Evolutionary conservation across 1,140 invertebrate species (phyloP), one percentile per base, ranked within the genome.

Genomic region (Drosophila rufa): DNA sequence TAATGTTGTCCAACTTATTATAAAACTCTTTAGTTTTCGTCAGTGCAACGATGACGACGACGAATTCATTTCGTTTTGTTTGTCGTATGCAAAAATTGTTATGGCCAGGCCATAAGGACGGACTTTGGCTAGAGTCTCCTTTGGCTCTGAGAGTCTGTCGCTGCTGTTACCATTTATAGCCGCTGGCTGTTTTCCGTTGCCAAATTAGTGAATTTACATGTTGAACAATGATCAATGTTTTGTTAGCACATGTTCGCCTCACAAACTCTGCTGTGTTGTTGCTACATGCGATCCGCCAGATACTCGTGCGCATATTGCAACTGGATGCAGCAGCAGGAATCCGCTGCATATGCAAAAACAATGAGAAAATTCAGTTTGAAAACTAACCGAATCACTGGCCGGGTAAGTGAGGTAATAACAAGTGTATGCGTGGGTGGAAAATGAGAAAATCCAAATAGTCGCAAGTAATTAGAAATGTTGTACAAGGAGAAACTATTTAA

Each of bases 181-280:
- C 78, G 74, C 67, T 79, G 48, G 70, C 78, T 62, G 70, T 80
- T 82, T 86, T 83, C 67, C 84, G 82, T 78, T 90, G 81, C 85
- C 85, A 90, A 90, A 90, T 90, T 90, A 90, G 85, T 85, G 85
- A 90, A 90, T 90, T 90, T 90, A 90, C 85, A 90, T 90, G 85
- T 90, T 90, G 85, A 90, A 90, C 85, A 90, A 90, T 90, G 85
- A 90, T 90, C 85, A 90, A 90, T 90, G 85, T 90, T 90, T 90
- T 90, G 81, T 90, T 90, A 85, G 87, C 85, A 90, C 82, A 90
- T 90, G 85, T 90, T 90, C 73, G 83, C 84, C 76, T 84, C 76
- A 78, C 73, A 74, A 42, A 65, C 46, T 50, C 61, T 40, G 40
- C 25, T 70, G 60, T 67, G 58, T 46, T 65, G 42, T 51, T 19